Evolutionary conservation across 2,797 vertebrate species (phyloP), one percentile per base, ranked within the genome.

Genomic region (Ceryle rudis): DNA sequence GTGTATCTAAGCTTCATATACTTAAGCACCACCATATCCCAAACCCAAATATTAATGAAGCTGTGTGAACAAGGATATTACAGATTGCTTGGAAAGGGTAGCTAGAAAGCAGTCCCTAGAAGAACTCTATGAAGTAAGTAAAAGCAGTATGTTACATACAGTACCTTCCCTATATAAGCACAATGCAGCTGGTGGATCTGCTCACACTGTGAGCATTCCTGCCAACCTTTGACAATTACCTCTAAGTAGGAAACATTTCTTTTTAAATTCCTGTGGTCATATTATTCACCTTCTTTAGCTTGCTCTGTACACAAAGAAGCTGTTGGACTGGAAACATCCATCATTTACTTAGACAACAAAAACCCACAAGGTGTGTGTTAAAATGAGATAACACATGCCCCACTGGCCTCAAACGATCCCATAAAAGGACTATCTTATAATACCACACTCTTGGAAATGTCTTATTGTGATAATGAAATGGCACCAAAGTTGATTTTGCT

Each of bases 311-410:
- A 86, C 65, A 91, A 86, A 86, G 95, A 97, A 95, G 72, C 90
- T 73, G 70, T 69, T 90, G 89, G 82, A 74, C 65, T 94, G 47
- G 65, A 92, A 90, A 47, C 44, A 97, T 94, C 64, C 73, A 90
- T 87, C 33, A 86, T 96, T 96, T 91, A 69, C 81, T 95, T 97
- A 81, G 84, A 95, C 52, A 73, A 92, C 96, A 70, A 97, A 91
- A 39, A 54, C 29, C 5, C 79, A 92, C 65, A 84, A 96, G 74
- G 73, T 96, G 81, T 86, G 80, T 94, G 84, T 96, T 93, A 93
- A 79, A 82, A 31, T 84, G 70, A 92, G 93, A 95, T 96, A 95
- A 92, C 22, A 65, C 35, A 74, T 78, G 80, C 64, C 93, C 84
- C 71, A 51, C 54, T 83, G 58, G 57, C 85, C 96, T 93, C 81